phyloP scores from a whole-genome alignment of 2,888 invertebrate genomes.

The Campoletis raptor region DNA sequence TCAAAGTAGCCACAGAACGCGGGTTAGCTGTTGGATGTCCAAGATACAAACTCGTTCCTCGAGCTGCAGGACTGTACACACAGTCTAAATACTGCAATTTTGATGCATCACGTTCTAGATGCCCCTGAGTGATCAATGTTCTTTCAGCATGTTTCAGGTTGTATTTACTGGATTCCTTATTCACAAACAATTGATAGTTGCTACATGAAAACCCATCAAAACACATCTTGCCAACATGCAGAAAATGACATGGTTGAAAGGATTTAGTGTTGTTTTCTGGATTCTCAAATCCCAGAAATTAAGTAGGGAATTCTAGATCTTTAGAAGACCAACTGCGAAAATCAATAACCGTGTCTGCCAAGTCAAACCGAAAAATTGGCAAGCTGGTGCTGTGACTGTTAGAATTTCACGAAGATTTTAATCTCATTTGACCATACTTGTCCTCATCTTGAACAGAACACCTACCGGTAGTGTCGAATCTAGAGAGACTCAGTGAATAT shows the following conservation, averaged over 20 bases:
- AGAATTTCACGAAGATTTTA: neutral
- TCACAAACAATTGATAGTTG: neutral
- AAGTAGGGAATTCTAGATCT: neutral
- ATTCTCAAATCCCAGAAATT: neutral
- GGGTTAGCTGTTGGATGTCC: slow-evolving; percentile 25
- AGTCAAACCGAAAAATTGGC: neutral
- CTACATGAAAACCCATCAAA: neutral
- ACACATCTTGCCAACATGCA: neutral
- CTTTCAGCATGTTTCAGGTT: neutral
- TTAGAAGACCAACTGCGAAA: neutral
- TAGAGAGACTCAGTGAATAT: slow-evolving; percentile 37
- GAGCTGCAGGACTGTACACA: slow-evolving; percentile 30
- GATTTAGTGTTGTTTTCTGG: neutral
- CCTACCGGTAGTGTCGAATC: slow-evolving; percentile 23
- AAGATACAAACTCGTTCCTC: neutral
- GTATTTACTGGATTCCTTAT: neutral
- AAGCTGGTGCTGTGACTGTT: no score
- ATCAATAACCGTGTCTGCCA: neutral
- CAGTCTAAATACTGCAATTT: slow-evolving; percentile 1
- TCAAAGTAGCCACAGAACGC: slow-evolving; percentile 36
- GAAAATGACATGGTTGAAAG: slow-evolving; percentile 11
- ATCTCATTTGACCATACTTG: neutral
- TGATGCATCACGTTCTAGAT: neutral
- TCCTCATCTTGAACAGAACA: neutral
- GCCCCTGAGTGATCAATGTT: neutral